These are phyloP conservation scores for Poeciliopsis gracilis DNA, from an alignment of 2,797 vertebrate species.

Conservation along the genomic window DNA sequence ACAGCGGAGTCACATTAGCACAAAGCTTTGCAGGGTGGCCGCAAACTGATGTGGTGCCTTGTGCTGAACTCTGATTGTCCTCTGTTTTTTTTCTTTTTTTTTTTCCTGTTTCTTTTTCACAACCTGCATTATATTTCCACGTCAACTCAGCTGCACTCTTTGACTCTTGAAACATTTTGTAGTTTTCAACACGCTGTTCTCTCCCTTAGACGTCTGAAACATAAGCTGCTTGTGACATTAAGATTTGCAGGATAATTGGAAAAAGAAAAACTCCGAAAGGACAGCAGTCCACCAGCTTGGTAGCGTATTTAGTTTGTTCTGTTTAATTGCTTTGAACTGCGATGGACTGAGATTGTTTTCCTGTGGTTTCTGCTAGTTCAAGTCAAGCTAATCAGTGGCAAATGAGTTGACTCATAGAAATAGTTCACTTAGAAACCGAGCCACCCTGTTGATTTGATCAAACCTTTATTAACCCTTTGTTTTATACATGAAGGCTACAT, in stretches of 20 bases:
- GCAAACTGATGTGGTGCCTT: slow-evolving; percentile 48
- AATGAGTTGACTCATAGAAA: too few relatives aligned
- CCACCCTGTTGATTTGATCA: too few relatives aligned
- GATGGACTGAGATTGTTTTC: too few relatives aligned
- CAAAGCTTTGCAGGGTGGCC: slow-evolving; percentile 29
- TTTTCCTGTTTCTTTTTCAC: not conserved
- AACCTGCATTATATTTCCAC: not conserved
- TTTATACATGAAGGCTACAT: too few relatives aligned
- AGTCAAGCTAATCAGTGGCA: too few relatives aligned
- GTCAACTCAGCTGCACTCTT: not conserved
- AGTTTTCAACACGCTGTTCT: not conserved
- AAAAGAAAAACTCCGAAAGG: not conserved
- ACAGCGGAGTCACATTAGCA: slow-evolving; percentile 46
- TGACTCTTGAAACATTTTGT: not conserved
- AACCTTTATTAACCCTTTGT: too few relatives aligned
- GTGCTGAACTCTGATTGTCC: slow-evolving; percentile 24
- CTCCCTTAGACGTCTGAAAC: not conserved
- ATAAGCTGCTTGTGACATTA: not conserved
- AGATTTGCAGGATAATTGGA: not conserved
- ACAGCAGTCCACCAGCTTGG: not conserved
- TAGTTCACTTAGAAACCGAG: too few relatives aligned
- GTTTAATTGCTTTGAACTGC: not conserved
- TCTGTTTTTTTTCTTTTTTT: not conserved
- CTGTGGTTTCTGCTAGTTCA: too few relatives aligned
- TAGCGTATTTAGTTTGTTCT: not conserved